Base-by-base conservation (phyloP, 2,113 vertebrate species). In the Sterna hirundo region DNA sequence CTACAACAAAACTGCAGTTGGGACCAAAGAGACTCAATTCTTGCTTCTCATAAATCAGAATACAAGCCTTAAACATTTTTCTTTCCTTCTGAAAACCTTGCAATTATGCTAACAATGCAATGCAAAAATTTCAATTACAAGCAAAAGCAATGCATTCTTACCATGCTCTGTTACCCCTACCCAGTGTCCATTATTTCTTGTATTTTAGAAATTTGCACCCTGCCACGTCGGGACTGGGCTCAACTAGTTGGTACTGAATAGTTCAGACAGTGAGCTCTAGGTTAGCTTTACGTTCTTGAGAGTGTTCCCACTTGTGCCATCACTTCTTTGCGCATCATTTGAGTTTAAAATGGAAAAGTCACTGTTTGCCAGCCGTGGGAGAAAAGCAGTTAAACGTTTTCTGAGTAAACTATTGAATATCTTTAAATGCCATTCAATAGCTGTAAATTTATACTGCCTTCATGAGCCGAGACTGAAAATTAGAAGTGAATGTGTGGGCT, bases 301-400 rank as follows among this genome's bases (percentile, higher is more conserved):
- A 74, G 12, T 19, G 25, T 36, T 94, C 46, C 14, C 7, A 2
- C 38, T 95, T 85, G 17, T 64, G n/a, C 69, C 70, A 58, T 79
- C 66, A 87, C 13, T 62, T 81, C 54, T 92, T 83, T 55, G 25
- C 0, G 0, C 86, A 87, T 83, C 36, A 60, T 83, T 75, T 74
- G 86, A 89, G 27, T 66, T 85, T 44, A 65, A 77, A 91, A 88
- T 46, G 25, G 79, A 94, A 96, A 96, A 78, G 86, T 89, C 78
- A 61, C 22, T 42, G 13, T 29, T 93, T 87, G 64, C 32, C 68
- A 83, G 51, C 8, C 13, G 16, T 92, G 38, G 70, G 51, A 91
- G 60, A 75, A 91, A 68, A 85, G 62, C 65, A 86, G 49, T 92
- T 80, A 77, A 74, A 49, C 4, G 11, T 69, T 76, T 90, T 68